These are phyloP conservation scores for Anticlea derivata DNA, from an alignment of 2,888 invertebrate genomes.

Conservation along the genomic window DNA sequence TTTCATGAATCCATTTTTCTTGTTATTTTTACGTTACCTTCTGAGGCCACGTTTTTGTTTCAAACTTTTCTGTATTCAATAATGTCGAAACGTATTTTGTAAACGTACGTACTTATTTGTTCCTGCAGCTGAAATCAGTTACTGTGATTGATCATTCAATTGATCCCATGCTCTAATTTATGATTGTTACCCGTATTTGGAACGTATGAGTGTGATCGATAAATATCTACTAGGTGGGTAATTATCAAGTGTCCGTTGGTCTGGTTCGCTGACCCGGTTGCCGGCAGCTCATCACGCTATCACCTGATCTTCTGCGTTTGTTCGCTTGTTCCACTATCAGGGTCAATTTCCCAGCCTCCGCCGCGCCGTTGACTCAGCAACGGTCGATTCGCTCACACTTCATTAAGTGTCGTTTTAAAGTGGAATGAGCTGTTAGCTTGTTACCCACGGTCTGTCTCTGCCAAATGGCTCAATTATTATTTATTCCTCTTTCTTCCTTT, in stretches of 20 bases:
- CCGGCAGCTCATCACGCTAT: conserved; percentile 5
- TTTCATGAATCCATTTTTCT: background rate
- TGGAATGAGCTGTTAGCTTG: conserved; percentile 32
- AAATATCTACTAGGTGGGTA: no score
- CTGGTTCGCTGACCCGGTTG: conserved; percentile 1
- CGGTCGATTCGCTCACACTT: conserved; percentile 39
- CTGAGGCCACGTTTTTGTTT: background rate
- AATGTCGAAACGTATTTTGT: background rate
- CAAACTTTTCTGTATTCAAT: background rate
- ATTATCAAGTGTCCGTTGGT: conserved; percentile 1
- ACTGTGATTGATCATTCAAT: no score
- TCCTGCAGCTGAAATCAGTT: no score
- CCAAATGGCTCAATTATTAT: conserved; percentile 23
- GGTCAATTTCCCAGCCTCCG: conserved; percentile 39
- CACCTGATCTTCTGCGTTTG: conserved; percentile 3
- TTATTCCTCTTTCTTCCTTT: conserved; percentile 26
- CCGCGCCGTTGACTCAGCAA: conserved; percentile 24
- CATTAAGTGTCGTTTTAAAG: conserved; percentile 33
- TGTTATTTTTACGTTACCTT: background rate
- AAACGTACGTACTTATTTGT: background rate
- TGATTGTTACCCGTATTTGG: no score
- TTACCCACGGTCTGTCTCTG: conserved; percentile 30
- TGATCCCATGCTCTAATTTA: no score
- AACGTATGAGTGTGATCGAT: no score
- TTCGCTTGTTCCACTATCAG: conserved; percentile 37